These are phyloP conservation scores for Epiblema foenella DNA, from an alignment of 2,888 invertebrate species.

Conservation along the genomic window DNA sequence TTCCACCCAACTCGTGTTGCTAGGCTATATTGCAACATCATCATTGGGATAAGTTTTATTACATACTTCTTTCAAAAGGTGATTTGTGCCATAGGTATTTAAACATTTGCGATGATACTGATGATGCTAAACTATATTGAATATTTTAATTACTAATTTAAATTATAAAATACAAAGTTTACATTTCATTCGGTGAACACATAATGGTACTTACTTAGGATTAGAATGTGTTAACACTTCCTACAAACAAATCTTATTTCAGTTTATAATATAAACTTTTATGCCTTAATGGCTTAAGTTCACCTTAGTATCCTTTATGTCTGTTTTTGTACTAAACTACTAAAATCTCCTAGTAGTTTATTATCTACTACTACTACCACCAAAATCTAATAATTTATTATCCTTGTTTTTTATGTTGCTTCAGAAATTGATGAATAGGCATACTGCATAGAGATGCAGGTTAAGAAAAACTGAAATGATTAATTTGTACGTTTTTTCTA, in stretches of 20 bases:
- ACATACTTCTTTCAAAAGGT: background rate
- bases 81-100: too few species aligned
- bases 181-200: background rate
- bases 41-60: background rate
- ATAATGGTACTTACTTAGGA: background rate
- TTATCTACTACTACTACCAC: background rate
- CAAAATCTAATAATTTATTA: background rate
- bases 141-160: too few species aligned
- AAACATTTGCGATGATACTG: too few species aligned
- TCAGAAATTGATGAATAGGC: too few species aligned
- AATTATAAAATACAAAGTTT: background rate
- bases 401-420: background rate
- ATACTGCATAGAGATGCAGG: too few species aligned
- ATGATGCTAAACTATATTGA: too few species aligned
- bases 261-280: background rate
- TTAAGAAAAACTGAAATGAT: too few species aligned
- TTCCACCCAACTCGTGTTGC: constrained; percentile 57
- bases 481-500: background rate
- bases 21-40: constrained; percentile 51
- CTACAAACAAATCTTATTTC: background rate
- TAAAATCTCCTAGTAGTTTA: too few species aligned
- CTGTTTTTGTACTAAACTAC: too few species aligned
- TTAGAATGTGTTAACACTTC: background rate
- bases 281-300: too few species aligned
- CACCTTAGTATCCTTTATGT: too few species aligned